Evolutionary conservation across 2,888 invertebrate genomes (phyloP).

Genomic region (Apamea monoglypha): DNA sequence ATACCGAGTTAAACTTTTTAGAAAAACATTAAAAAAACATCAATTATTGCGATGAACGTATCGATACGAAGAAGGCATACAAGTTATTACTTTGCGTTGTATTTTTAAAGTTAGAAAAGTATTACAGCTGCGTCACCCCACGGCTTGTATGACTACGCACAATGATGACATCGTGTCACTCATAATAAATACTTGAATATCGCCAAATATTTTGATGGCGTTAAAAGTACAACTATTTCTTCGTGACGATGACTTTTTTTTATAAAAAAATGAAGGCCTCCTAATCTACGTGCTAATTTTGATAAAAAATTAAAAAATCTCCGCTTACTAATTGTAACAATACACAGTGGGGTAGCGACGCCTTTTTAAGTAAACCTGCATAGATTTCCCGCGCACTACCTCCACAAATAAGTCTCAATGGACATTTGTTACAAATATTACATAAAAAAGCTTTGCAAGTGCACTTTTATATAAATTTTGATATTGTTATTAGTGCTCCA

Average conservation of each 20-base stretch:
- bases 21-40: conserved; percentile 61
- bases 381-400: conserved; percentile 27
- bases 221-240: conserved; percentile 46
- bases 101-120: conserved; percentile 57
- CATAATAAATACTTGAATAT: conserved; percentile 50
- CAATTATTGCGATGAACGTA: conserved; percentile 68
- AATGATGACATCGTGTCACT: conserved; percentile 37
- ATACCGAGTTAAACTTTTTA: conserved; percentile 52
- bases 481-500: too few relatives aligned
- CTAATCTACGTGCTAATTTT: conserved; percentile 62
- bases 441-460: conserved; percentile 60
- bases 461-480: conserved; percentile 56
- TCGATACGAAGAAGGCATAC: conserved; percentile 68
- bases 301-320: conserved; percentile 57
- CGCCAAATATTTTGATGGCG: conserved; percentile 61
- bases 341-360: conserved; percentile 36
- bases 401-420: conserved; percentile 51
- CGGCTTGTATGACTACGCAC: conserved; percentile 20
- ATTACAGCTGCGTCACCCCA: conserved; percentile 43
- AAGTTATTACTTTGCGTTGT: conserved; percentile 69
- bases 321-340: conserved; percentile 47
- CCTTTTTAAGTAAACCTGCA: conserved; percentile 26
- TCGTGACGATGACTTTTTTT: conserved; percentile 38
- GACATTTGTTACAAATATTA: conserved; percentile 58
- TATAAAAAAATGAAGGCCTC: conserved; percentile 51